Percentiles rank a stretch among this genome's conserved stretches.
Conservation (phyloP, 1,140 invertebrate genomes). For the Fragariocoptes setiger region DNA sequence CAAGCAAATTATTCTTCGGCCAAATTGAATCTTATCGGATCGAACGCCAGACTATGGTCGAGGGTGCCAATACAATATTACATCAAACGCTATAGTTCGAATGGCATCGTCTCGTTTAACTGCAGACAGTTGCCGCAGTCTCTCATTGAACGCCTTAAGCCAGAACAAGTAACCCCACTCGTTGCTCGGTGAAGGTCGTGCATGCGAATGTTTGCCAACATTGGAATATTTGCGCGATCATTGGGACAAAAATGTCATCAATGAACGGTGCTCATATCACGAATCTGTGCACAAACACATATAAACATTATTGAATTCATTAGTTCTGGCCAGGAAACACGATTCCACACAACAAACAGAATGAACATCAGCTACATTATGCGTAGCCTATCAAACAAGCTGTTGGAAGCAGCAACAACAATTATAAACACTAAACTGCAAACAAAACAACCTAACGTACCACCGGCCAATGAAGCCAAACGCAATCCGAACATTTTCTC, state of each 20-base stretch:
- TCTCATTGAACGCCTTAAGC: slow-evolving; percentile 29
- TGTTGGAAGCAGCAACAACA: too few species aligned
- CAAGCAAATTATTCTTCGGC: slow-evolving; percentile 84
- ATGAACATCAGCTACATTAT: too few species aligned
- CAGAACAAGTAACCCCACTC: slow-evolving; percentile 70
- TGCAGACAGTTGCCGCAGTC: slow-evolving; percentile 51
- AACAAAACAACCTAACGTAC: too few species aligned
- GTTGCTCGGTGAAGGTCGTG: slow-evolving; percentile 42
- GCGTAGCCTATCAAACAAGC: too few species aligned
- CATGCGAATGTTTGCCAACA: slow-evolving; percentile 23
- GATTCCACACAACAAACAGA: background rate
- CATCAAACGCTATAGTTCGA: slow-evolving; percentile 75
- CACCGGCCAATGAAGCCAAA: too few species aligned
- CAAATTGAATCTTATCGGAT: slow-evolving; percentile 63
- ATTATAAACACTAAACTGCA: too few species aligned
- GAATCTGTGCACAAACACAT: background rate
- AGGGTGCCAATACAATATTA: slow-evolving; percentile 64
- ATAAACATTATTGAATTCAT: background rate
- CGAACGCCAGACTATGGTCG: slow-evolving; percentile 62
- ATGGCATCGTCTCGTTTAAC: slow-evolving; percentile 77
- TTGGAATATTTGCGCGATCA: slow-evolving; percentile 35
- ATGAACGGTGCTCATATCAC: slow-evolving; percentile 24
- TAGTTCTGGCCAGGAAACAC: background rate
- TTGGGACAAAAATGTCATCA: slow-evolving; percentile 55
- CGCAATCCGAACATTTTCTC: too few species aligned